Conservation (phyloP, 2,113 vertebrate genomes). For the Lasiurus cinereus region DNA sequence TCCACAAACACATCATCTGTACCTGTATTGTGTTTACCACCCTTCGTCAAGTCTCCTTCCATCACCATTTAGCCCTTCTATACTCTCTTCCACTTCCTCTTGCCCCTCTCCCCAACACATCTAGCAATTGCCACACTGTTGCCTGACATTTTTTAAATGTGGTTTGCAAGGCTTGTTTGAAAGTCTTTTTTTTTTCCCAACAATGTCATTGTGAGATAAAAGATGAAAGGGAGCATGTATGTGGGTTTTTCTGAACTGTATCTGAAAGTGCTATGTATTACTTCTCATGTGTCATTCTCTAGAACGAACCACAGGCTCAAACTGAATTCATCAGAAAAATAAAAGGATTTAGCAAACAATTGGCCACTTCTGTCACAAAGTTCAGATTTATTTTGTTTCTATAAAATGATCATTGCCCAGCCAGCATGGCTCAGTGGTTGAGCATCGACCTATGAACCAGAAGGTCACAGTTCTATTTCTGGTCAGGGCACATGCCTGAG, state of each 20-base stretch:
- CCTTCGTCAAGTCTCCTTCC: not conserved
- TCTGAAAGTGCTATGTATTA: not conserved
- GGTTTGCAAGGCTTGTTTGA: not conserved
- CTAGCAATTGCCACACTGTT: not conserved
- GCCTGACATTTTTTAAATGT: not conserved
- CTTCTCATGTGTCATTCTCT: not conserved
- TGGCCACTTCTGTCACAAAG: not conserved
- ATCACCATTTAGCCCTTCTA: not conserved
- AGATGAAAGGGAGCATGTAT: not conserved
- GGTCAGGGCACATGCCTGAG: too few species aligned
- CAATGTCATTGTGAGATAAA: not conserved
- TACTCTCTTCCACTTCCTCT: not conserved
- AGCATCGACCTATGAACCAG: too few species aligned
- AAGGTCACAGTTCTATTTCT: too few species aligned
- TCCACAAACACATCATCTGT: not conserved
- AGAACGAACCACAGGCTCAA: not conserved
- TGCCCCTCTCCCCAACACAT: not conserved
- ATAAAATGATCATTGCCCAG: not conserved
- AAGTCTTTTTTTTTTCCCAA: too few species aligned
- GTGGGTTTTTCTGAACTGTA: not conserved
- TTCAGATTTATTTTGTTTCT: slow-evolving; percentile 3
- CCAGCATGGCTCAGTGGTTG: too few species aligned
- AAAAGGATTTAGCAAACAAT: not conserved
- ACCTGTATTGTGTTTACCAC: not conserved
- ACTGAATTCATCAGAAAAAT: not conserved